Base-by-base conservation (phyloP, 2,888 invertebrate genomes). In the Microplitis deprimator region DNA sequence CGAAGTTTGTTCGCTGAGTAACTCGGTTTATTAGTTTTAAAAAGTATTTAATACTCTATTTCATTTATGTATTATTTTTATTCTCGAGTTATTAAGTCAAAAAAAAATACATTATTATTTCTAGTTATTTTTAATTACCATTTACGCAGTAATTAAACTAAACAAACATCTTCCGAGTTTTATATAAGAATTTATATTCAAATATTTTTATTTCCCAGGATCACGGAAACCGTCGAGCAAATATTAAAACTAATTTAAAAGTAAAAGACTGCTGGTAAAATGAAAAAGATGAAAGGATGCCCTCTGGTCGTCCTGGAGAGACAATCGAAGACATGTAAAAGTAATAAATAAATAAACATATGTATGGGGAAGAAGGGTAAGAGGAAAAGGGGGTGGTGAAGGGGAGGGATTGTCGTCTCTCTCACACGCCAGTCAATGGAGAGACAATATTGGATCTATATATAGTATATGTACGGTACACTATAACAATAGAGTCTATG, bases 381-480 rank as follows among this genome's bases (percentile, higher is more conserved):
- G 50, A 50, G 50, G 50, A 3, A 13, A 29, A 29, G 29, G 38
- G 38, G 20, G 5, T 61, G 62, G 40, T n/a, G 38, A 38, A 62
- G 16, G 38, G 29, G 59, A 29, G 6, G 17, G 29, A 5, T 60
- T 20, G 20, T 38, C 13, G 4, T 40, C 59, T 13, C 16, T 39
- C 29, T 8, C 39, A n/a, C 59, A 62, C 7, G 62, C 13, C 16
- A 40, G 41, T 72, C 10, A 62, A 62, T 70, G 60, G 39, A 71
- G 61, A 61, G 71, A 71, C 62, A 40, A 71, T 71, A 71, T 71
- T 71, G 71, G 16, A 29, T 62, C 71, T 61, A 71, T 71, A 71
- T 29, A 71, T 71, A 71, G 61, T 17, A 50, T 50, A 50, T 50
- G 38, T 61, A 71, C 39, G n/a, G 38, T 29, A 65, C 65, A 29